Conservation (phyloP, 2,113 vertebrate genomes). For the Corynorhinus townsendii region DNA sequence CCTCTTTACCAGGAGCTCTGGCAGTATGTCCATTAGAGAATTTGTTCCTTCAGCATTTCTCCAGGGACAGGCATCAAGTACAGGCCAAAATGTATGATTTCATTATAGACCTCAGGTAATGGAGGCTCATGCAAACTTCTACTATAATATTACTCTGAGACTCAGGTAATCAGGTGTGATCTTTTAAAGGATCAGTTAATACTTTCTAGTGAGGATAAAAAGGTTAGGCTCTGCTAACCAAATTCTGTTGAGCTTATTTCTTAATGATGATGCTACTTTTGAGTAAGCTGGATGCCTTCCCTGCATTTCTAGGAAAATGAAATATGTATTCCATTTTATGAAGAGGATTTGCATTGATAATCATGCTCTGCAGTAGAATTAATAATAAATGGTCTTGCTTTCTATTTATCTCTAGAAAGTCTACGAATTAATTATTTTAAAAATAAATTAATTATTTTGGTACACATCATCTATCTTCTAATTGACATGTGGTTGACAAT, state of each 20-base stretch:
- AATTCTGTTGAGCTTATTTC: not conserved
- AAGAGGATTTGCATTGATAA: not conserved
- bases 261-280: not conserved
- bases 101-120: not conserved
- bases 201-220: not conserved
- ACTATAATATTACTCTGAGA: not conserved
- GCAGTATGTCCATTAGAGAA: not conserved
- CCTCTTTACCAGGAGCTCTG: not conserved
- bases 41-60: not conserved
- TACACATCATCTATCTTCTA: conserved; percentile 13
- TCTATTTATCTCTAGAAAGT: not conserved
- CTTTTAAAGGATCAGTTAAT: not conserved
- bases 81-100: not conserved
- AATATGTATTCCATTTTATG: not conserved
- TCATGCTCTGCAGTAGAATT: not conserved
- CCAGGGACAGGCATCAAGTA: not conserved
- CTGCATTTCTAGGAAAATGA: not conserved
- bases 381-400: not conserved
- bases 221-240: not conserved
- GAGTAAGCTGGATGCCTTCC: not conserved
- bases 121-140: not conserved
- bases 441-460: conserved; percentile 13
- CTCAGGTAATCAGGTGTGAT: not conserved
- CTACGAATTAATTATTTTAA: not conserved
- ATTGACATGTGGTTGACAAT: not conserved